A percentile compares a stretch with the other conserved stretches of the same genome.
Conservation (phyloP, 2,888 invertebrate species). For the Nasonovia ribisnigri region DNA sequence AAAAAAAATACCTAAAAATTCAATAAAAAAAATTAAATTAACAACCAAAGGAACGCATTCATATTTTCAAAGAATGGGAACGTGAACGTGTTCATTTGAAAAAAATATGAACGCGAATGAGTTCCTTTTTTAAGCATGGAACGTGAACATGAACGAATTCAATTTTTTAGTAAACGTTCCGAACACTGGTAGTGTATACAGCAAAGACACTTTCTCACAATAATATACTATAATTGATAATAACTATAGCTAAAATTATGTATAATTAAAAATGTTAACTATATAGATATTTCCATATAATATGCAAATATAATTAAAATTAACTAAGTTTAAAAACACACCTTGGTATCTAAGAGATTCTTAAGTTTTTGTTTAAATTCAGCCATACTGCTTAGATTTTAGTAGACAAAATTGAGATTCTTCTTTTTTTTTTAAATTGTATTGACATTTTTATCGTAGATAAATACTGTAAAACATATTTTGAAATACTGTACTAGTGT, state of each 20-base stretch:
- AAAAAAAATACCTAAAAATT: too few species aligned
- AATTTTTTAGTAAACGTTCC: too few species aligned
- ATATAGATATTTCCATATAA: neutral
- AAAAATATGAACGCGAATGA: too few species aligned
- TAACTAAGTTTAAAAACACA: neutral
- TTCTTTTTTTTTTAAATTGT: neutral
- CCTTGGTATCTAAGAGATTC: conserved; percentile 57
- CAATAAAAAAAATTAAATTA: too few species aligned
- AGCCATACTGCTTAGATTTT: conserved; percentile 9
- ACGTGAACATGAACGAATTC: too few species aligned
- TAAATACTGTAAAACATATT: neutral
- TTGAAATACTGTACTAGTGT: neutral
- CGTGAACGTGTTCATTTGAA: too few species aligned
- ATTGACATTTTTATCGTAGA: neutral
- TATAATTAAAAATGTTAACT: neutral
- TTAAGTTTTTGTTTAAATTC: conserved; percentile 60
- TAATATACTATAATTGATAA: neutral
- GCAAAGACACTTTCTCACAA: neutral
- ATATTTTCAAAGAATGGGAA: too few species aligned
- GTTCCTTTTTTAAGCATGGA: too few species aligned
- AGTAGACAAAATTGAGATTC: neutral
- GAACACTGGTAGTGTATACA: too few species aligned
- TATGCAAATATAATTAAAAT: neutral
- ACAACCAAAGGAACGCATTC: too few species aligned
- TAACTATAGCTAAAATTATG: neutral